phyloP scores from a whole-genome alignment of 1,140 invertebrate species.

The Drosophila paulistorum region DNA sequence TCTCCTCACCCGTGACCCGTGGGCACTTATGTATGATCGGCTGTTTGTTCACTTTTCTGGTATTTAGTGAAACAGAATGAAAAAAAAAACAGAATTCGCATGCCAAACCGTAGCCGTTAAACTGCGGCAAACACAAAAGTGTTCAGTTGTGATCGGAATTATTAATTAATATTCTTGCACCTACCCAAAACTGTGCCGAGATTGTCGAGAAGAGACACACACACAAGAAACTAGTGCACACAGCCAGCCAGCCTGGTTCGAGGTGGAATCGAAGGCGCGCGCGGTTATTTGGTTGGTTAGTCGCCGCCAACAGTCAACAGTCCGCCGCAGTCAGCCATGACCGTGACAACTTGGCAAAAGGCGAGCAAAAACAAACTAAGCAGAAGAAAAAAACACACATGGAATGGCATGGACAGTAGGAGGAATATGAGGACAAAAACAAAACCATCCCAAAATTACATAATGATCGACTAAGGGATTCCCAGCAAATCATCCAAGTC shows the following conservation, averaged over 20 bases:
- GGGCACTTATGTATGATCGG: slow-evolving; percentile 5
- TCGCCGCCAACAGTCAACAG: slow-evolving; percentile 43
- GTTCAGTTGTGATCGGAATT: slow-evolving; percentile 77
- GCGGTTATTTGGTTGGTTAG: slow-evolving; percentile 6
- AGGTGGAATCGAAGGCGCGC: not conserved
- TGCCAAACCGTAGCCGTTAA: slow-evolving; percentile 61
- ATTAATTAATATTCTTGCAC: slow-evolving; percentile 82
- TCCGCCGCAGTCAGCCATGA: slow-evolving; percentile 43
- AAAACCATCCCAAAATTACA: not conserved
- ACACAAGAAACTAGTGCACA: slow-evolving; percentile 45
- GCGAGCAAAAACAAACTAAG: slow-evolving; percentile 10
- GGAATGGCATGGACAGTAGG: slow-evolving; percentile 1
- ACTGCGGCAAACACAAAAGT: slow-evolving; percentile 73
- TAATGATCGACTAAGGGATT: not conserved
- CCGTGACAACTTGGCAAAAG: slow-evolving; percentile 50
- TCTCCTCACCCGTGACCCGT: slow-evolving; percentile 5
- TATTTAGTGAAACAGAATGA: slow-evolving; percentile 51
- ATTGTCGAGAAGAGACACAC: slow-evolving; percentile 3
- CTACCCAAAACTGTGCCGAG: slow-evolving; percentile 57
- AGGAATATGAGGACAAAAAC: slow-evolving; percentile 30
- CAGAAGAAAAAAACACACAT: not conserved
- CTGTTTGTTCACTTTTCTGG: slow-evolving; percentile 66
- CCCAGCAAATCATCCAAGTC: not conserved
- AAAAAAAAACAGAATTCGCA: slow-evolving; percentile 60
- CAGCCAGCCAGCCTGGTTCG: not conserved